Conservation (phyloP, 1,140 invertebrate species). For the Apis dorsata region DNA sequence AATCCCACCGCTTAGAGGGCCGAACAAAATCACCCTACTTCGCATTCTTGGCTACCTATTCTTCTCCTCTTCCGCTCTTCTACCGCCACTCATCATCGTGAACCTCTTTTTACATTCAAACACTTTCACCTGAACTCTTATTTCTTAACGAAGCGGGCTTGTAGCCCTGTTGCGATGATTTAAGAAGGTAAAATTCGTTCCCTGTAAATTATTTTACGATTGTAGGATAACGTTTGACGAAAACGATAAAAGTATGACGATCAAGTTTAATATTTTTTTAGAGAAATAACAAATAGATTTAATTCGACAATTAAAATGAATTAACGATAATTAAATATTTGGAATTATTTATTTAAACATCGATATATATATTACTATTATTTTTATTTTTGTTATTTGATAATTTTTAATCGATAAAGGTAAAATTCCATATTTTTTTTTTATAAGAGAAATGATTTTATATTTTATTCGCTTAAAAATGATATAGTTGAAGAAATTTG, state of each 20-base stretch:
- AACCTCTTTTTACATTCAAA: constrained; percentile 48
- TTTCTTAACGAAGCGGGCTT: constrained; percentile 34
- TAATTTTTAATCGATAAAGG: neutral
- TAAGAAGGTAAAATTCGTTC: neutral
- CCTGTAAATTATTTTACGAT: neutral
- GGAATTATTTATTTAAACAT: too few species aligned
- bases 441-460: neutral
- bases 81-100: constrained; percentile 66
- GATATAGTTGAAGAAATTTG: neutral
- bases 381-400: neutral
- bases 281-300: too few species aligned
- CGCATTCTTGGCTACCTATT: constrained; percentile 71
- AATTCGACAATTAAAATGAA: too few species aligned
- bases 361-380: neutral
- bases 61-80: constrained; percentile 70
- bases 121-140: constrained; percentile 33
- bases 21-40: constrained; percentile 73
- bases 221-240: too few species aligned
- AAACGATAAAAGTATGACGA: neutral
- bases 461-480: neutral
- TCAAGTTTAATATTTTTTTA: too few species aligned
- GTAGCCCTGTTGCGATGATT: neutral
- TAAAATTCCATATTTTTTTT: neutral
- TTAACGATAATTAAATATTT: too few species aligned
- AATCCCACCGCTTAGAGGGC: constrained; percentile 77